Base-by-base conservation (phyloP, 2,797 vertebrate genomes). In the Pangasius sanitwongsei region DNA sequence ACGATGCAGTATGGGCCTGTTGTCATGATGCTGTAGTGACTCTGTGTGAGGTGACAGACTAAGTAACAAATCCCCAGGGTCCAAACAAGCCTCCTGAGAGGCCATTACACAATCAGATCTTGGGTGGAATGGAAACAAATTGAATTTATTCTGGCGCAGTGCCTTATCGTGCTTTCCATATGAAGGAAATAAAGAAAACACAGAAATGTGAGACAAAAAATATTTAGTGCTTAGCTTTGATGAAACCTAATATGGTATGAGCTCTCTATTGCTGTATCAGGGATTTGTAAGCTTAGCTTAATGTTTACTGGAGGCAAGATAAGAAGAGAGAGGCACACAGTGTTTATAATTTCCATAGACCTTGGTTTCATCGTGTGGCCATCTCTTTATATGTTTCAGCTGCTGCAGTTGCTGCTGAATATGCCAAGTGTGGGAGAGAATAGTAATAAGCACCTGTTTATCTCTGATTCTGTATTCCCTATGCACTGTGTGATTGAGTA, bases 61-160 rank as follows among this genome's bases (percentile, higher is more conserved):
- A 80, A 81, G 89, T 82, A 88, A 85, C 74, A 91, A 89, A 89
- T 86, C 86, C 83, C 84, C 50, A 65, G 72, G 37, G 92, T 89
- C 87, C 81, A 63, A 74, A 77, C 70, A 72, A 87, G 75, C 82
- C 89, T 87, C 87, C 18, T 59, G 82, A 88, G 91, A 90, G 83
- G 74, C 86, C 88, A 86, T 90, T 90, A 91, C 89, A 65, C 77
- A 78, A 83, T 85, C 77, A 86, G 67, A 61, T 89, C 87, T 88
- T 55, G 72, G 87, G 55, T 85, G 57, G 55, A 87, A 86, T 84
- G 87, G 86, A 90, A 91, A 86, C 86, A 89, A 90, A 90, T 92
- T 88, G 81, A 91, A 91, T 90, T 87, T 87, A 89, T 87, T 83
- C 53, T 8, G 23, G 83, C 86, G 89, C 85, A 75, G 87, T 89